These are phyloP conservation scores for human DNA, from an alignment of 2,113 vertebrate genomes.

Conservation along the genomic window DNA sequence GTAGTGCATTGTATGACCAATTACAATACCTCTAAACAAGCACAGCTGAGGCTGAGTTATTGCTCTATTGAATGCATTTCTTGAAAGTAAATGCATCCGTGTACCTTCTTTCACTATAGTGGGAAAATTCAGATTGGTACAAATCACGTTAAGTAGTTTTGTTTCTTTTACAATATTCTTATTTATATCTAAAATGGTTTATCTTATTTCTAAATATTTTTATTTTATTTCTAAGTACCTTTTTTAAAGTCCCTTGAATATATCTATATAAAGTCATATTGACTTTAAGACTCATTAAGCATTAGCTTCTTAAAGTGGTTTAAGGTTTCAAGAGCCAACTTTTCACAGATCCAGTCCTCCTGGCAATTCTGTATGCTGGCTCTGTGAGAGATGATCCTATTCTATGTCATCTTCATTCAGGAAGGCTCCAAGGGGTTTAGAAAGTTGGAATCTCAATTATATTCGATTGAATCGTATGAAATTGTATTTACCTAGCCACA, in stretches of 20 bases:
- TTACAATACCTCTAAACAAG: background rate
- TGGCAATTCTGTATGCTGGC: background rate
- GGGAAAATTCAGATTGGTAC: background rate
- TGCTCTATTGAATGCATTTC: background rate
- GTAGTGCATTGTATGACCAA: background rate
- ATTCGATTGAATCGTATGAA: background rate
- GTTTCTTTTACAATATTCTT: background rate
- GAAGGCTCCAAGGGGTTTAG: background rate
- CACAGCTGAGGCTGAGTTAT: background rate
- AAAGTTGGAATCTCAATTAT: background rate
- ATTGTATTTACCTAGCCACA: background rate
- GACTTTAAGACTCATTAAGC: slow-evolving; percentile 3
- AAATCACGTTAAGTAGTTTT: background rate
- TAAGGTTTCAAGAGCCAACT: background rate
- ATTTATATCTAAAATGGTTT: background rate
- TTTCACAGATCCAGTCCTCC: background rate
- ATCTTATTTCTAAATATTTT: background rate
- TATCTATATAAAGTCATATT: background rate
- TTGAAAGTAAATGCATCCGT: background rate
- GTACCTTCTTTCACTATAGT: background rate
- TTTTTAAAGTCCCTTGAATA: background rate
- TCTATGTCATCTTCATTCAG: background rate
- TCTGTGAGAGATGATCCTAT: background rate
- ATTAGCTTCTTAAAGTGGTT: background rate
- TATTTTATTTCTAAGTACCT: background rate